phyloP scores from a whole-genome alignment of 1,140 invertebrate genomes.

The Drosophila ercepeae region DNA sequence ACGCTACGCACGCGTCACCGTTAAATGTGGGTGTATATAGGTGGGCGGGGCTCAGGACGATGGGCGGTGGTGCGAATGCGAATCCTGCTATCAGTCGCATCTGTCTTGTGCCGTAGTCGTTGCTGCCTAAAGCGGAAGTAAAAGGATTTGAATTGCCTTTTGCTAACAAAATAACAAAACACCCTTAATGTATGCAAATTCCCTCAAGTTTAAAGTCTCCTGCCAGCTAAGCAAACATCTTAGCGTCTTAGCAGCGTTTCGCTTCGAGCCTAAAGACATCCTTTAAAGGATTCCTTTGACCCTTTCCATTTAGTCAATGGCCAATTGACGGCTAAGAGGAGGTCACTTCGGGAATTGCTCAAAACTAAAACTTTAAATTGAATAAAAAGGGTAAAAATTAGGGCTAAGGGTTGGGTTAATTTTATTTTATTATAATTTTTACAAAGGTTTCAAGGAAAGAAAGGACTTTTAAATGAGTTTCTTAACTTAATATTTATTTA shows the following conservation, averaged over 20 bases:
- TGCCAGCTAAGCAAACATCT: constrained; percentile 66
- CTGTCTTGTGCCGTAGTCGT: constrained; percentile 53
- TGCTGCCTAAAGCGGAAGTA: constrained; percentile 74
- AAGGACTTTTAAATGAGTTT: no score
- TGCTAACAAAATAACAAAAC: constrained; percentile 58
- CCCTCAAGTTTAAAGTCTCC: constrained; percentile 65
- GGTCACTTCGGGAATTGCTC: constrained; percentile 20
- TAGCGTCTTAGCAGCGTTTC: constrained; percentile 33
- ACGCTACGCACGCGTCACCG: constrained; percentile 58
- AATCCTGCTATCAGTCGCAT: constrained; percentile 77
- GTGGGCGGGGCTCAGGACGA: background rate
- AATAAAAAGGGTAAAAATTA: constrained; percentile 1
- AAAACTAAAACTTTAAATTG: constrained; percentile 19
- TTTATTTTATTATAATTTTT: background rate
- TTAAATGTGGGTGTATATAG: constrained; percentile 9
- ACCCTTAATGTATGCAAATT: constrained; percentile 75
- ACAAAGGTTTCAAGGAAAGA: no score
- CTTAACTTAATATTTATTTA: no score
- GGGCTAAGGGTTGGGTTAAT: background rate
- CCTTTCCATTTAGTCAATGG: constrained; percentile 15
- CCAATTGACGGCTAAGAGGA: constrained; percentile 28
- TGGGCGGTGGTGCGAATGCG: constrained; percentile 38
- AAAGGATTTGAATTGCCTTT: constrained; percentile 78
- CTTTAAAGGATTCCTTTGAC: constrained; percentile 14
- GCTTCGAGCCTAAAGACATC: constrained; percentile 15